phyloP scores from a whole-genome alignment of 1,140 invertebrate genomes.

The Octopus sinensis region DNA sequence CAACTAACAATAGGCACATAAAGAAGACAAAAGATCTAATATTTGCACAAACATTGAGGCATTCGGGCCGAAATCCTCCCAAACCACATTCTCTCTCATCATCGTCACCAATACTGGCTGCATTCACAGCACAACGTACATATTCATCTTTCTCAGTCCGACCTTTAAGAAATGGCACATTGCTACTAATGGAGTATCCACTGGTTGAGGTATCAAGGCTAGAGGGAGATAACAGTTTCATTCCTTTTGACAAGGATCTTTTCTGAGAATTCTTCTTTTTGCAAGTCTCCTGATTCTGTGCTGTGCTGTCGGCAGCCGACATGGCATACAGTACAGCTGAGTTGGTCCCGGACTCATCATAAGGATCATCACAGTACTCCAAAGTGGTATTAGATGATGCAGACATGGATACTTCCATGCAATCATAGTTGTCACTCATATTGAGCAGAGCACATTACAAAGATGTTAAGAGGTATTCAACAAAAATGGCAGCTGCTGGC shows the following conservation, averaged over 20 bases:
- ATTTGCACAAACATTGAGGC: conserved; percentile 73
- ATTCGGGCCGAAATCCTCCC: conserved; percentile 73
- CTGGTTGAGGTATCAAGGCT: conserved; percentile 34
- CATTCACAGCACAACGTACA: conserved; percentile 24
- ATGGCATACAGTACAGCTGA: conserved; percentile 1
- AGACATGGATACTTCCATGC: too few relatives aligned
- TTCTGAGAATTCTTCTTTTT: neutral
- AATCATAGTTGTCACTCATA: too few relatives aligned
- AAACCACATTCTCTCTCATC: conserved; percentile 73
- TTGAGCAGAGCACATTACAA: too few relatives aligned
- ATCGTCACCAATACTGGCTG: conserved; percentile 20
- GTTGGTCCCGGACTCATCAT: neutral
- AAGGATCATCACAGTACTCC: neutral
- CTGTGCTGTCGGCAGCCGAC: neutral
- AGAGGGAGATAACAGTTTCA: neutral
- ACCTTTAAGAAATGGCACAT: conserved; percentile 31
- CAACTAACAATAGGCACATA: conserved; percentile 83
- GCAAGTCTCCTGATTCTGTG: neutral
- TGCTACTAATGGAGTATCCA: conserved; percentile 40
- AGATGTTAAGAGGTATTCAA: too few relatives aligned
- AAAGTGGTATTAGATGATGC: too few relatives aligned
- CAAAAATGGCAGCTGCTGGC: too few relatives aligned
- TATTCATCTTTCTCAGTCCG: conserved; percentile 39
- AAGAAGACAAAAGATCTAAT: conserved; percentile 86
- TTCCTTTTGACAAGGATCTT: neutral